phyloP scores from a whole-genome alignment of 1,140 invertebrate species.

The Thaumatotibia leucotreta region DNA sequence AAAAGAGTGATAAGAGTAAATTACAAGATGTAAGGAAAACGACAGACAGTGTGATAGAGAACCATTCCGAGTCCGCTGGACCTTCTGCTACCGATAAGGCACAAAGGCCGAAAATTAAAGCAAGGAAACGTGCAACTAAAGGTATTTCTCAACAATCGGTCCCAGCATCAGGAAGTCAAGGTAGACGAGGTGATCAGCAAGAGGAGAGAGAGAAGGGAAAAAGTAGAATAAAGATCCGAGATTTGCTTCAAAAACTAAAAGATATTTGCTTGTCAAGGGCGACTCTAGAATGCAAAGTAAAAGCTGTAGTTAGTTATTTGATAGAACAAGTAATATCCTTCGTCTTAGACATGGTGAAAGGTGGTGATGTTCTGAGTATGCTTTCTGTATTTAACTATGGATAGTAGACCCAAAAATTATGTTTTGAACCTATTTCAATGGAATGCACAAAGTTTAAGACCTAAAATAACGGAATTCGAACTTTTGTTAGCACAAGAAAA shows the following conservation, averaged over 20 bases:
- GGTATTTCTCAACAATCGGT: background rate
- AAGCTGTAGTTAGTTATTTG: no score
- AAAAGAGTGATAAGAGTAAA: background rate
- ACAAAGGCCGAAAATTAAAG: no score
- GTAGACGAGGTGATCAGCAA: background rate
- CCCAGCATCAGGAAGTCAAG: background rate
- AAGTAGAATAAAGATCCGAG: background rate
- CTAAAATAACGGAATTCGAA: background rate
- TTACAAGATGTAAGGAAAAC: background rate
- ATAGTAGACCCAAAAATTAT: background rate
- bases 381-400: background rate
- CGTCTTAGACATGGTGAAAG: background rate
- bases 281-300: no score
- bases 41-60: background rate
- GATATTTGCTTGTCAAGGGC: no score
- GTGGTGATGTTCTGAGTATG: background rate
- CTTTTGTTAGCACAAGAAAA: conserved; percentile 15
- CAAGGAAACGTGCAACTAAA: background rate
- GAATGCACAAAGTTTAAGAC: background rate
- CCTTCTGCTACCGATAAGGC: no score
- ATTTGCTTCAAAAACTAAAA: no score
- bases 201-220: background rate
- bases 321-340: background rate
- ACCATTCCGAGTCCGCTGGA: background rate
- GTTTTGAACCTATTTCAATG: background rate